phyloP scores from a whole-genome alignment of 2,888 invertebrate genomes.

The Eilema caniola region DNA sequence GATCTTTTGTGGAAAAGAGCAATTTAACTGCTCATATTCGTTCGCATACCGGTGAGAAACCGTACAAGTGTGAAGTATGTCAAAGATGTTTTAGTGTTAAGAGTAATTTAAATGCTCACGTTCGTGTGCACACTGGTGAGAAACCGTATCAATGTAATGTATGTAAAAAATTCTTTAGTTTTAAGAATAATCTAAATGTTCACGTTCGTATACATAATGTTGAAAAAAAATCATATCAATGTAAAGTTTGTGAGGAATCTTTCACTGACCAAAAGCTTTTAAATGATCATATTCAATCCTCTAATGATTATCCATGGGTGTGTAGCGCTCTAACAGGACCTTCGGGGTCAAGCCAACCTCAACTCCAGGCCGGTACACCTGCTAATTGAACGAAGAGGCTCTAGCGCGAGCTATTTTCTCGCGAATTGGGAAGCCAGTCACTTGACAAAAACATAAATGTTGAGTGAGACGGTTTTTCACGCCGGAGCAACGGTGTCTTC shows the following conservation, averaged over 20 bases:
- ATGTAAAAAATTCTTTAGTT: slow-evolving; percentile 7
- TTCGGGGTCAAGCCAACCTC: neutral
- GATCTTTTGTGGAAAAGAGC: neutral
- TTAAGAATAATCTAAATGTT: neutral
- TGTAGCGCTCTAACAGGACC: neutral
- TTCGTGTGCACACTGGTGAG: slow-evolving; percentile 2
- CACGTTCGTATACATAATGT: neutral
- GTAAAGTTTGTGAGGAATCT: slow-evolving; percentile 4
- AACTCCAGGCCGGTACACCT: neutral
- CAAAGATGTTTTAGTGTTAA: slow-evolving; percentile 5
- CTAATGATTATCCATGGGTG: neutral
- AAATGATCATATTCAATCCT: neutral
- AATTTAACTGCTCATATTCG: neutral
- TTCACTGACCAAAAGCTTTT: neutral
- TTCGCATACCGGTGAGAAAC: neutral
- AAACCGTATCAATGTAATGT: slow-evolving; percentile 8
- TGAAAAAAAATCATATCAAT: slow-evolving; percentile 10
- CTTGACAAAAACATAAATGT: no score
- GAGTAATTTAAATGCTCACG: neutral
- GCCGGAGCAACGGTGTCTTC: no score
- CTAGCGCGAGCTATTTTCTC: no score
- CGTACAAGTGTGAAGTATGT: slow-evolving; percentile 12
- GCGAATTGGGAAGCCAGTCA: no score
- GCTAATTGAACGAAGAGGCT: neutral
- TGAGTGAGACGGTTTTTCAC: no score